These are phyloP conservation scores for Hetaerina americana DNA, from an alignment of 1,140 invertebrate species.

Conservation along the genomic window DNA sequence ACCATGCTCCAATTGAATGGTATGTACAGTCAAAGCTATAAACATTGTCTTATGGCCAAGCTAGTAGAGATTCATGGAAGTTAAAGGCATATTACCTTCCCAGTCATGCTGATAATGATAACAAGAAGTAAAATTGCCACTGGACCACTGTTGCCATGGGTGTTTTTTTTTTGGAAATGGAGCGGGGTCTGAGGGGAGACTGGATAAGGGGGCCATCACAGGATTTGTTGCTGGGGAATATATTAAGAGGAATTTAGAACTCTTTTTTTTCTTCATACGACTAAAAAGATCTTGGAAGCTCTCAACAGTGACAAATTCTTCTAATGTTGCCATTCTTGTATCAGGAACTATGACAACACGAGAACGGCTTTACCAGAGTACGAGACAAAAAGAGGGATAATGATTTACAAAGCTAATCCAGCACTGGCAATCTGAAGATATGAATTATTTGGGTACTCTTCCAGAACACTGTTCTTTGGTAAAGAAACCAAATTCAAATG, in stretches of 20 bases:
- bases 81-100: not conserved
- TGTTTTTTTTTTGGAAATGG: not conserved
- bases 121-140: not conserved
- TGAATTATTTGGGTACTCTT: not conserved
- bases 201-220: too few species aligned
- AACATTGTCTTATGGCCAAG: not conserved
- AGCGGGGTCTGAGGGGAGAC: not conserved
- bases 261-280: not conserved
- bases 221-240: not conserved
- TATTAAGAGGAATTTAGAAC: not conserved
- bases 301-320: conserved; percentile 5
- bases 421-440: not conserved
- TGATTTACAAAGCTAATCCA: not conserved
- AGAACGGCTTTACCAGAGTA: not conserved
- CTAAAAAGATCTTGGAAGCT: conserved; percentile 5
- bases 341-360: not conserved
- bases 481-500: not conserved
- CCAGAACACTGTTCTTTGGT: not conserved
- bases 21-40: not conserved
- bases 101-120: not conserved
- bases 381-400: not conserved
- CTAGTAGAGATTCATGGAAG: not conserved
- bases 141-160: not conserved
- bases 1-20: not conserved
- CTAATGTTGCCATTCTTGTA: conserved; percentile 5